Conservation (phyloP, 2,888 invertebrate species). For the Agrenia bidenticulata region DNA sequence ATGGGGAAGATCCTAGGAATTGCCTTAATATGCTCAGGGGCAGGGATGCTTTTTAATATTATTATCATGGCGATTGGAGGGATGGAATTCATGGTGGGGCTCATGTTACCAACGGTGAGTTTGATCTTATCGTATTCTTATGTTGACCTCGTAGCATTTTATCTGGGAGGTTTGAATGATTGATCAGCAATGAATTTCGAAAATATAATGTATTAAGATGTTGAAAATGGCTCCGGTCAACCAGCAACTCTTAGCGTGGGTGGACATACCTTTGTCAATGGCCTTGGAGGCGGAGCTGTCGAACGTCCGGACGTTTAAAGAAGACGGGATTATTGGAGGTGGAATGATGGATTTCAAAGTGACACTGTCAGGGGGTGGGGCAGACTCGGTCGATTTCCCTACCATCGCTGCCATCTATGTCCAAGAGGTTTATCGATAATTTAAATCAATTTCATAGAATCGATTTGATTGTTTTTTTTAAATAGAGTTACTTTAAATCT, state of each 20-base stretch:
- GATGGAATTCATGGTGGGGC: conserved; percentile 32
- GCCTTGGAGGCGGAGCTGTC: conserved; percentile 19
- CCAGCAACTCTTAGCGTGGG: conserved; percentile 30
- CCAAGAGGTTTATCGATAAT: conserved; percentile 30
- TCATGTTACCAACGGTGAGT: conserved; percentile 36
- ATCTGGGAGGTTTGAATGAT: no score
- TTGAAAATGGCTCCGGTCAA: conserved; percentile 31
- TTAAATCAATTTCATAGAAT: neutral
- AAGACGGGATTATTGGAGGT: conserved; percentile 30
- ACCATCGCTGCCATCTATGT: conserved; percentile 30
- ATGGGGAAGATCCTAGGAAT: conserved; percentile 35
- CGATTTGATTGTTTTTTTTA: neutral
- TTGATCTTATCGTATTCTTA: no score
- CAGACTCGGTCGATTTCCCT: conserved; percentile 28
- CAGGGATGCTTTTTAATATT: conserved; percentile 24
- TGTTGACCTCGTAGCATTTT: no score
- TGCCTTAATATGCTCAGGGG: conserved; percentile 26
- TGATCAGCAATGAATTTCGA: no score
- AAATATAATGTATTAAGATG: conserved; percentile 10
- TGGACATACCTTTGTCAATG: conserved; percentile 25
- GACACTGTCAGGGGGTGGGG: conserved; percentile 27
- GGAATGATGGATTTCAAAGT: conserved; percentile 33
- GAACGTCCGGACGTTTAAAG: conserved; percentile 17
- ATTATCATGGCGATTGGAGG: conserved; percentile 36
- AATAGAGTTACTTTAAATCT: neutral